Evolutionary conservation across 2,888 invertebrate genomes (phyloP), one percentile per base, ranked within the genome.

Genomic region (Abrostola tripartita): DNA sequence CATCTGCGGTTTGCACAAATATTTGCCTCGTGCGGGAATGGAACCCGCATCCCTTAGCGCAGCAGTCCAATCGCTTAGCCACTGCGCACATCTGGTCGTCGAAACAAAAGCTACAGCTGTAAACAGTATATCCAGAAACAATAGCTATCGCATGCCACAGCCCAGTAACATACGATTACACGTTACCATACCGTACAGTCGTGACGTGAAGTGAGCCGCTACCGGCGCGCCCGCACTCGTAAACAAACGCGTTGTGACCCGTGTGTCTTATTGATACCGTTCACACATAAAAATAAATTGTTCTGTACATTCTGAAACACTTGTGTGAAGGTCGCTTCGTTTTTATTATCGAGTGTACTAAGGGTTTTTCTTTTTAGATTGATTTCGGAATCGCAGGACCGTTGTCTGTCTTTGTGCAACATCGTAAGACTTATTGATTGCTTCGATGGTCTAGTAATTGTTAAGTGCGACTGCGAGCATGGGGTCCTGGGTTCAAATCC

Each of bases 281-380:
- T 76, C 74, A 66, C 74, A 73, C 80, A 82, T 86, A 84, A 86
- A 87, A 85, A 78, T 71, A 80, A 82, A 86, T 85, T 84, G 85
- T 83, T 84, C 77, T 74, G 71, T 80, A 76, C 77, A 75, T 55
- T 62, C 65, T 65, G 57, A 49, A 54, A 52, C 41, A 38, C 41
- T 40, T 12, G 58, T 47, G 51, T 37, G 55, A 70, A 76, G 56
- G 68, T 59, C 44, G 61, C 57, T 62, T 76, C 56, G 60, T 58
- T 66, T 63, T 63, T 62, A 51, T 50, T 66, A 47, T 50, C 40
- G 53, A 60, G 51, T 40, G 50, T 50, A 52, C 42, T 7, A 41
- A 51, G 44, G 57, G 10, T 37, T 37, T 54, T 55, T 44, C 57
- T 71, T 62, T 56, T 56, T 56, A 24, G 24, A 24, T 24, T 24